These are phyloP conservation scores for Colletes collaris DNA, from an alignment of 2,888 invertebrate genomes.

Conservation along the genomic window DNA sequence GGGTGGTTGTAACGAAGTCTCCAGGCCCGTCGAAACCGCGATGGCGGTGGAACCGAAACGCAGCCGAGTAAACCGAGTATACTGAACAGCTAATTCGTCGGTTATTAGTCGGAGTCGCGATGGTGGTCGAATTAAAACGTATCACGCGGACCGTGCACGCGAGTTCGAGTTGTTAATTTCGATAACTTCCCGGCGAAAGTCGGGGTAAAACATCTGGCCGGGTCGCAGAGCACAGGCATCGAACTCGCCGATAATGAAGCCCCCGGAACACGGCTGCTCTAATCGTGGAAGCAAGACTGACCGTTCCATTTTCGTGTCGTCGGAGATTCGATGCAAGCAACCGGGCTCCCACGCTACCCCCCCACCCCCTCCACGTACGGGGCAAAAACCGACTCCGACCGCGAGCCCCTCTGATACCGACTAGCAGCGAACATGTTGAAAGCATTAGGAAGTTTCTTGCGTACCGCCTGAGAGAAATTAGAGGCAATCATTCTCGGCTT, in stretches of 20 bases:
- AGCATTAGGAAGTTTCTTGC: conserved; percentile 81
- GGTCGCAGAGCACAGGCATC: conserved; percentile 1
- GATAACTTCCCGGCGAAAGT: conserved; percentile 34
- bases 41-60: no score
- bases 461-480: conserved; percentile 74
- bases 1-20: no score
- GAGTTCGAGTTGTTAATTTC: conserved; percentile 44
- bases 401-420: conserved; percentile 58
- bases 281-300: conserved; percentile 12
- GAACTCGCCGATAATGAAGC: conserved; percentile 39
- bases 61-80: no score
- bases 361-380: background rate
- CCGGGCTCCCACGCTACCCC: conserved; percentile 34
- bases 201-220: conserved; percentile 18
- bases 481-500: conserved; percentile 80
- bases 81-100: no score
- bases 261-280: background rate
- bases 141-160: background rate
- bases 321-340: conserved; percentile 32
- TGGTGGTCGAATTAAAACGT: conserved; percentile 10
- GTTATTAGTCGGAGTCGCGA: background rate
- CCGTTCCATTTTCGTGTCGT: conserved; percentile 27
- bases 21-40: no score
- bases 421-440: conserved; percentile 76
- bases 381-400: conserved; percentile 41